Evolutionary conservation across 2,888 invertebrate genomes (phyloP).

Genomic region (Xanthia togata): DNA sequence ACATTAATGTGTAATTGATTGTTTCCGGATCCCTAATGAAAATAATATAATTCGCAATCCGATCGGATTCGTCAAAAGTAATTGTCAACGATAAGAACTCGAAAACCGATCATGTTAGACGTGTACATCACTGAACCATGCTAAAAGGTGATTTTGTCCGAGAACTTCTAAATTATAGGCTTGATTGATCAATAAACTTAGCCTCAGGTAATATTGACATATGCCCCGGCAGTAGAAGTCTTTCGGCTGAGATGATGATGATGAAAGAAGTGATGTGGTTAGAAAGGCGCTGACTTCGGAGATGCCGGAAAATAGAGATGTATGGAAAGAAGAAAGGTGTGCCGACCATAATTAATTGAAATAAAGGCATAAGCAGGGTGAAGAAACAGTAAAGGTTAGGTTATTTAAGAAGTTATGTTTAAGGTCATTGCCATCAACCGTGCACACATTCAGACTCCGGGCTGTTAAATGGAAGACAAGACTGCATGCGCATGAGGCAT

Average conservation of each 20-base stretch:
- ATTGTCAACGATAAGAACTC: constrained; percentile 12
- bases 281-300: background rate
- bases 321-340: background rate
- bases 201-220: background rate
- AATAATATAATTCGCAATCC: constrained; percentile 7
- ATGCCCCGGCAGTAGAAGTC: background rate
- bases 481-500: background rate
- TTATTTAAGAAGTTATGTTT: background rate
- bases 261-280: background rate
- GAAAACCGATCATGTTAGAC: background rate
- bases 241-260: background rate
- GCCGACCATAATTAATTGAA: too few species aligned
- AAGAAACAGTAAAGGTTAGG: background rate
- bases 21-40: constrained; percentile 16
- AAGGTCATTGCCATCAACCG: background rate
- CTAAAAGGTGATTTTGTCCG: background rate
- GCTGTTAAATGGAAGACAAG: background rate
- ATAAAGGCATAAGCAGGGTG: too few species aligned
- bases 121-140: background rate
- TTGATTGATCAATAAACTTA: background rate
- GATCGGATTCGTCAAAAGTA: constrained; percentile 8
- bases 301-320: background rate
- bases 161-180: background rate
- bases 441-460: too few species aligned
- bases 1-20: background rate